Percentiles rank a stretch among this genome's conserved stretches.
Evolutionary conservation across 2,113 vertebrate species (phyloP).

Genomic region (Amblyopsis rosae): DNA sequence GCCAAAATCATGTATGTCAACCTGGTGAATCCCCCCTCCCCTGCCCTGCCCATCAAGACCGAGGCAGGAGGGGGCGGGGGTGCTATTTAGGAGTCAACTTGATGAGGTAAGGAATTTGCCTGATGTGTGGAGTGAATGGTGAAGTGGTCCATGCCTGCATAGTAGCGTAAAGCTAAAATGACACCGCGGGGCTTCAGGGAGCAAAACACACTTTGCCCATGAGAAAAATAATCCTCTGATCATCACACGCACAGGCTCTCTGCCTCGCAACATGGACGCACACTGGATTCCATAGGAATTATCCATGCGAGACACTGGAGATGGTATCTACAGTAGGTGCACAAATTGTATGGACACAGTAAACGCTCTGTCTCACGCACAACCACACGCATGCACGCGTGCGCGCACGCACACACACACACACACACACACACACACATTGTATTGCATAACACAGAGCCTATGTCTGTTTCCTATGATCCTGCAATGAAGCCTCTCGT

Average conservation of each 20-base stretch:
- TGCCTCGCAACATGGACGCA: conserved; percentile 30
- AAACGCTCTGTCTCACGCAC: neutral
- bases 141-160: conserved; percentile 21
- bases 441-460: conserved; percentile 71
- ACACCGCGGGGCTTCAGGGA: neutral
- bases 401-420: conserved; percentile 14
- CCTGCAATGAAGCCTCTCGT: conserved; percentile 74
- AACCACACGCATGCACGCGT: neutral
- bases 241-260: conserved; percentile 24
- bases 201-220: neutral
- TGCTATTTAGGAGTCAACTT: conserved; percentile 30
- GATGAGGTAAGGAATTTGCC: conserved; percentile 33
- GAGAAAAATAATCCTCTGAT: conserved; percentile 36
- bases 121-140: conserved; percentile 10
- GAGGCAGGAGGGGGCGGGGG: neutral
- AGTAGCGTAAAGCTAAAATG: conserved; percentile 9
- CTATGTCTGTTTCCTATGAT: conserved; percentile 81
- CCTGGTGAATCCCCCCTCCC: conserved; percentile 54
- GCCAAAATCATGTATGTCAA: conserved; percentile 44
- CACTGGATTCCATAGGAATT: conserved; percentile 41
- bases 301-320: conserved; percentile 45
- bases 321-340: conserved; percentile 42
- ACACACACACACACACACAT: conserved; percentile 31
- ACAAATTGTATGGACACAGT: conserved; percentile 33
- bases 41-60: conserved; percentile 41